phyloP scores from a whole-genome alignment of 2,113 vertebrate species.

The Lynx canadensis region DNA sequence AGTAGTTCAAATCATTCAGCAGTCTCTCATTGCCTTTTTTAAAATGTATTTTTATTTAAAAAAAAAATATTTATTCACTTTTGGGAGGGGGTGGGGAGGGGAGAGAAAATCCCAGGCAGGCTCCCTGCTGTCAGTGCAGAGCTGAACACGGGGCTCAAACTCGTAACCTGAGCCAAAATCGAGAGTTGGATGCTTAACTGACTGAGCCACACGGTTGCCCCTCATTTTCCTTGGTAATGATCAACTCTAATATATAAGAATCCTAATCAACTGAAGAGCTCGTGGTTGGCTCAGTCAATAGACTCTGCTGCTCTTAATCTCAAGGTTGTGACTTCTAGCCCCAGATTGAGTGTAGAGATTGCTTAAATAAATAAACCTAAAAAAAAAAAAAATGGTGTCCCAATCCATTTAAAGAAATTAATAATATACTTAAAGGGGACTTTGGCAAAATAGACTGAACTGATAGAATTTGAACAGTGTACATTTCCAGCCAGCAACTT shows the following conservation, averaged over 20 bases:
- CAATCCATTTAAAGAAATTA: background rate
- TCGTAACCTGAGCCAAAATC: too few species aligned
- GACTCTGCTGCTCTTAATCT: background rate
- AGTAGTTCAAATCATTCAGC: background rate
- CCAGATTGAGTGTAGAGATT: background rate
- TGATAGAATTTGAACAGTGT: background rate
- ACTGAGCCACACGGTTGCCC: too few species aligned
- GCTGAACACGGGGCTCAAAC: too few species aligned
- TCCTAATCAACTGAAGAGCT: background rate
- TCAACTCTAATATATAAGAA: background rate
- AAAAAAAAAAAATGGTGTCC: background rate
- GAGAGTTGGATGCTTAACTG: too few species aligned
- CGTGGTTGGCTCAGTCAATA: background rate
- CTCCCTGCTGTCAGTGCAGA: too few species aligned
- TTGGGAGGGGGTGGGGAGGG: too few species aligned
- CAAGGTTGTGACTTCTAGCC: background rate
- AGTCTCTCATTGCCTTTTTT: background rate
- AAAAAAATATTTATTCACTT: too few species aligned
- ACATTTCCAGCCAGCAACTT: background rate
- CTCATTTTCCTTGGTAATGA: slow-evolving; percentile 12
- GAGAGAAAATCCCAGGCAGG: too few species aligned
- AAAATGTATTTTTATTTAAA: too few species aligned
- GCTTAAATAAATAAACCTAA: background rate
- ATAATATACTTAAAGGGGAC: background rate
- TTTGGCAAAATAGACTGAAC: background rate